Conservation (phyloP, 2,113 vertebrate genomes). For the Spermophilus dauricus region DNA sequence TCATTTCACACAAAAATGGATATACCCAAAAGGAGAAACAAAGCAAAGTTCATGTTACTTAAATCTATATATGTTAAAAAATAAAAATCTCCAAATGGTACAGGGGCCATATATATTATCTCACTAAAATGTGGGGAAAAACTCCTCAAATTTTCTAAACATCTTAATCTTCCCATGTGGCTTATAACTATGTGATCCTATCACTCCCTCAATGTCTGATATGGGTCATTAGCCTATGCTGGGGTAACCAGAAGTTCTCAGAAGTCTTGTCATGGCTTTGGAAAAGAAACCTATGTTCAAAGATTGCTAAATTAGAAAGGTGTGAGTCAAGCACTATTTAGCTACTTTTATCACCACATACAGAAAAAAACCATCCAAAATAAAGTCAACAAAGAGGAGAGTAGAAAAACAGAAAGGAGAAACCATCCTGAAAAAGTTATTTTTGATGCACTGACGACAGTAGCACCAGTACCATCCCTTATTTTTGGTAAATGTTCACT, state of each 20-base stretch:
- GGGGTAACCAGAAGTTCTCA: neutral
- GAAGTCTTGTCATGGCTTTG: neutral
- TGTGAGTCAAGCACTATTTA: neutral
- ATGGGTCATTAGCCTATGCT: neutral
- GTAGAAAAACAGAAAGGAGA: conserved; percentile 23
- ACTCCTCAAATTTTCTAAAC: conserved; percentile 16
- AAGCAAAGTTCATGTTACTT: conserved; percentile 75
- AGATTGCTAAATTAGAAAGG: conserved; percentile 54
- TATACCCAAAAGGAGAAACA: conserved; percentile 68
- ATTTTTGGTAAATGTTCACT: conserved; percentile 23
- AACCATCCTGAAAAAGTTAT: neutral
- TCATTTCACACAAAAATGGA: conserved; percentile 79
- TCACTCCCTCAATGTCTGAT: neutral
- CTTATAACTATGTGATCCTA: neutral
- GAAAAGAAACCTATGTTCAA: conserved; percentile 47
- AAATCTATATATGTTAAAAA: neutral
- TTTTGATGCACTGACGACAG: conserved; percentile 23
- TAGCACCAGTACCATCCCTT: neutral
- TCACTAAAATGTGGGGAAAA: neutral
- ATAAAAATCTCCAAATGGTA: conserved; percentile 17
- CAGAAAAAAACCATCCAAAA: conserved; percentile 48
- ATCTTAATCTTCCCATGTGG: neutral
- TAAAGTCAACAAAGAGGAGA: conserved; percentile 38
- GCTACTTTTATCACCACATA: conserved; percentile 23
- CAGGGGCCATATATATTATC: neutral